phyloP scores from a whole-genome alignment of 2,888 invertebrate genomes.

The Geotrupes spiniger region DNA sequence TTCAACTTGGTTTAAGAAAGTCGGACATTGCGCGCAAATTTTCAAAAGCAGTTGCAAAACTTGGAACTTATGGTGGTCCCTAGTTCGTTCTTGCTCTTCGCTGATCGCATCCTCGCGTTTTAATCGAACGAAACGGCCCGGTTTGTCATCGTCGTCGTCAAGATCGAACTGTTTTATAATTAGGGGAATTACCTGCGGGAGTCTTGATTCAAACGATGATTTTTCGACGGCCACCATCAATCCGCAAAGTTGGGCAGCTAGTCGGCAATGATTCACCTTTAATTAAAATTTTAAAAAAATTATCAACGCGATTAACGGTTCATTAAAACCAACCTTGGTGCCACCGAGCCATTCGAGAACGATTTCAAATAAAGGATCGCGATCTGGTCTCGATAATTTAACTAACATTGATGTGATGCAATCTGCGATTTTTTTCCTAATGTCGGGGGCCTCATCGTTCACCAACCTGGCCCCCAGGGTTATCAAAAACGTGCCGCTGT shows the following conservation, averaged over 20 bases:
- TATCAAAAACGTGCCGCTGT: slow-evolving; percentile 68
- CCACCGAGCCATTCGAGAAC: slow-evolving; percentile 68
- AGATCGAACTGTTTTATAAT: slow-evolving; percentile 43
- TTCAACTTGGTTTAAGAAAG: slow-evolving; percentile 55
- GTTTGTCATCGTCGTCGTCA: slow-evolving; percentile 27
- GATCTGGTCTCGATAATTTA: slow-evolving; percentile 56
- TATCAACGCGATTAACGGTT: neutral
- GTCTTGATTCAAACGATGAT: slow-evolving; percentile 64
- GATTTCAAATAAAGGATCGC: slow-evolving; percentile 69
- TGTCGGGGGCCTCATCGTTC: slow-evolving; percentile 77
- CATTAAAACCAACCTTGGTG: slow-evolving; percentile 53
- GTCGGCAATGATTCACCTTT: slow-evolving; percentile 65
- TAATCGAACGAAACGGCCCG: slow-evolving; percentile 16
- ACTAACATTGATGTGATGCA: slow-evolving; percentile 70
- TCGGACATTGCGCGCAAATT: slow-evolving; percentile 62
- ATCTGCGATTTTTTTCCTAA: slow-evolving; percentile 69
- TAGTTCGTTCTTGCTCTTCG: slow-evolving; percentile 58
- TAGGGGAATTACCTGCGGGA: slow-evolving; percentile 62
- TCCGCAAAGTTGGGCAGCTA: slow-evolving; percentile 77
- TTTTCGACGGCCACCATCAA: slow-evolving; percentile 77
- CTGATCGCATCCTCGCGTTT: slow-evolving; percentile 26
- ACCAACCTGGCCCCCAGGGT: slow-evolving; percentile 74
- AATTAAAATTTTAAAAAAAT: slow-evolving; percentile 29
- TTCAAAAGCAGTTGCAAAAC: slow-evolving; percentile 68
- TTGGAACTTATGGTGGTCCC: slow-evolving; percentile 75